A percentile compares a stretch with the other conserved stretches of the same genome.
Conservation (phyloP, 2,113 vertebrate genomes). For the Anarhynchus alexandrinus region DNA sequence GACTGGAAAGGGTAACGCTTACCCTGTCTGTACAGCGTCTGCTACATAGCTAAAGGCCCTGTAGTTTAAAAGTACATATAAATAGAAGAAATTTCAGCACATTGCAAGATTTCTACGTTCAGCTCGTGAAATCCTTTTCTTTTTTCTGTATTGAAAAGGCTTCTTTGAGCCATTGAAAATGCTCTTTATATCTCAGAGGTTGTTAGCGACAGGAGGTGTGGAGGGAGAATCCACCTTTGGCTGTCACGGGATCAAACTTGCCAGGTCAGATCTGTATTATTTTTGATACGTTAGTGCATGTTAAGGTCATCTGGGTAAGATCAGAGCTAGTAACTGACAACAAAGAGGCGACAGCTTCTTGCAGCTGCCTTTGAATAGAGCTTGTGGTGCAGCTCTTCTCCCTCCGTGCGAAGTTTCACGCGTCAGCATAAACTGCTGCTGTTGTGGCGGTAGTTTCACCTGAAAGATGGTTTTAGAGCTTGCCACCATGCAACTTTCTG, state of each 20-base stretch:
- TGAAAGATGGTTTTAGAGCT: not conserved
- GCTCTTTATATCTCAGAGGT: not conserved
- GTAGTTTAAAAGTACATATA: not conserved
- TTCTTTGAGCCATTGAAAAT: conserved; percentile 10
- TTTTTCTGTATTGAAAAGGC: not conserved
- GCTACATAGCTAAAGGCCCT: not conserved
- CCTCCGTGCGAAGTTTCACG: fast-evolving
- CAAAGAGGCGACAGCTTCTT: not conserved
- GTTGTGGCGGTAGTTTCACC: not conserved
- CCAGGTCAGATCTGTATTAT: not conserved
- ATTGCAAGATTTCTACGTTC: not conserved
- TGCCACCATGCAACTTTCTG: not conserved
- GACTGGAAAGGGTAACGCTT: not conserved
- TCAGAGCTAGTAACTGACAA: not conserved
- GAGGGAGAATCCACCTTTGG: conserved; percentile 9
- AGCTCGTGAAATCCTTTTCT: not conserved
- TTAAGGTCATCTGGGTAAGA: not conserved
- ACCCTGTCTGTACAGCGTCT: not conserved
- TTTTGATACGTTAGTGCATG: not conserved
- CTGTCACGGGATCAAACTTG: not conserved
- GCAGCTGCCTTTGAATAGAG: not conserved
- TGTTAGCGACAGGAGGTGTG: not conserved
- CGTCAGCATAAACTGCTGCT: not conserved
- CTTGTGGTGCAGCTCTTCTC: not conserved
- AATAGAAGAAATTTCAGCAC: not conserved